phyloP scores from a whole-genome alignment of 2,888 invertebrate genomes.

The Augochlorella aurata region DNA sequence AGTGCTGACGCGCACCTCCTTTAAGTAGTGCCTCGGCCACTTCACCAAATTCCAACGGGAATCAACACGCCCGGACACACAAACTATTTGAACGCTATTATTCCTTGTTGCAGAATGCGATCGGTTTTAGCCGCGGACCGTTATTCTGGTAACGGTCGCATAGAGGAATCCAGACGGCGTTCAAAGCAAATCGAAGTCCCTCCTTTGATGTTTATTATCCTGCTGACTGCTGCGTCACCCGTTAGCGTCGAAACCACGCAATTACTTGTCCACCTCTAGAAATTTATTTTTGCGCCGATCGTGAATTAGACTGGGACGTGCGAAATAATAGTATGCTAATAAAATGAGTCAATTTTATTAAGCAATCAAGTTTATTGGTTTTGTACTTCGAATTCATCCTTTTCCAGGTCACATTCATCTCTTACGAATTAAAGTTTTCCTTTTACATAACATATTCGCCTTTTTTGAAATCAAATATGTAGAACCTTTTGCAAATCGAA shows the following conservation, averaged over 20 bases:
- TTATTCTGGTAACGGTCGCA: slow-evolving; percentile 24
- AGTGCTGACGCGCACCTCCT: slow-evolving; percentile 23
- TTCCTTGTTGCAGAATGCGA: slow-evolving; percentile 27
- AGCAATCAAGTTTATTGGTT: no score
- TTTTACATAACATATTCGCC: no score
- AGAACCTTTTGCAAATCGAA: no score
- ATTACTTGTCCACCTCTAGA: not conserved
- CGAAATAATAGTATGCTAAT: no score
- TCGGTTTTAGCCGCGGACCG: slow-evolving; percentile 30
- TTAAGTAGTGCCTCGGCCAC: slow-evolving; percentile 16
- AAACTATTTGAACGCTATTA: slow-evolving; percentile 44
- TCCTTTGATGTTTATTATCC: not conserved
- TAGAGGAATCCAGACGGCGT: slow-evolving; percentile 23
- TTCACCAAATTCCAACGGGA: slow-evolving; percentile 34
- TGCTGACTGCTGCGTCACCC: not conserved
- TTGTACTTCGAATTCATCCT: no score
- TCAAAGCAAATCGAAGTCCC: slow-evolving; percentile 13
- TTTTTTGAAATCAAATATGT: no score
- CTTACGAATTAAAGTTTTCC: no score
- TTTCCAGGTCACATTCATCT: no score
- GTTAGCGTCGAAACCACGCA: not conserved
- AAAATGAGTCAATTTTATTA: no score
- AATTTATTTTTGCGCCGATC: not conserved
- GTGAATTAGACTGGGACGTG: not conserved
- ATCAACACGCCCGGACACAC: slow-evolving; percentile 4